Conservation (phyloP, 2,888 invertebrate species). For the Drosophila picticornis region DNA sequence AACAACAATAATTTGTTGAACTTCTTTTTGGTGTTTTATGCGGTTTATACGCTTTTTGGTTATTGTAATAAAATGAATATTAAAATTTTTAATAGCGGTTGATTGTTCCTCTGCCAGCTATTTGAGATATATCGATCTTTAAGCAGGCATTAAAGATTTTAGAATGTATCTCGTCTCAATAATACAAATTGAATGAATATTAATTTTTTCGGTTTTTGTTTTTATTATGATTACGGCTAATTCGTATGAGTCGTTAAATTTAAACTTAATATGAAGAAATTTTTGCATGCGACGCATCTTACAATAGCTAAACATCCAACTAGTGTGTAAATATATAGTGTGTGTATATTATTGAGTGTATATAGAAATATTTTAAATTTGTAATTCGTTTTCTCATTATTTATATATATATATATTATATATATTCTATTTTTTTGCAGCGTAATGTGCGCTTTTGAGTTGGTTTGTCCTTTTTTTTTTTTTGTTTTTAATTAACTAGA, state of each 20-base stretch:
- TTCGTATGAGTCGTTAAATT: conserved; percentile 76
- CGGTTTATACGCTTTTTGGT: neutral
- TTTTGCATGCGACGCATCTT: conserved; percentile 56
- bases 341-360: conserved; percentile 68
- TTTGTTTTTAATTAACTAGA: conserved; percentile 14
- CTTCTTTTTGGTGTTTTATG: too few species aligned
- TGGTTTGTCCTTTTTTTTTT: neutral
- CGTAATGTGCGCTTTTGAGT: conserved; percentile 59
- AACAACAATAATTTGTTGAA: neutral
- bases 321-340: conserved; percentile 72
- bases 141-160: neutral
- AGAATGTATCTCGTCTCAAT: neutral
- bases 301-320: conserved; percentile 74
- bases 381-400: conserved; percentile 42
- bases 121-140: neutral
- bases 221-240: conserved; percentile 71
- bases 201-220: conserved; percentile 41
- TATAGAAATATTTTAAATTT: conserved; percentile 67
- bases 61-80: neutral
- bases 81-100: neutral
- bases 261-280: conserved; percentile 74
- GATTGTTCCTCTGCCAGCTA: neutral
- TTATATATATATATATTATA: neutral
- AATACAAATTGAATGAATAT: neutral
- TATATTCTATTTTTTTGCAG: conserved; percentile 32